Evolutionary conservation across 2,113 vertebrate genomes (phyloP).

Genomic region (Oenanthe melanoleuca): DNA sequence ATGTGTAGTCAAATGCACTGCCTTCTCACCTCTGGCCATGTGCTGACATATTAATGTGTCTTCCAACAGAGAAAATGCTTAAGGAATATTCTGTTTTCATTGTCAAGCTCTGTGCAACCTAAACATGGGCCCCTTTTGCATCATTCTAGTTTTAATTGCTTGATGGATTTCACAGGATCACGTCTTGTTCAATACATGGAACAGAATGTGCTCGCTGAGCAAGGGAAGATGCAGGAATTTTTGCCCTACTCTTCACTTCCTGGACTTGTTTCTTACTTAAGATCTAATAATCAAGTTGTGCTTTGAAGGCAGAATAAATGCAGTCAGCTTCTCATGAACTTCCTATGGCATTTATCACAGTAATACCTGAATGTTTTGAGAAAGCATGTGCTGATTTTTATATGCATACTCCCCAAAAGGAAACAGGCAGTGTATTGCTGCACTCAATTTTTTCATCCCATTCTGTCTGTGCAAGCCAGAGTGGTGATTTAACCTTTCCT

Average conservation of each 20-base stretch:
- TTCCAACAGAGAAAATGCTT: not conserved
- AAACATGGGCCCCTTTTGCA: not conserved
- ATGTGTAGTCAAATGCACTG: not conserved
- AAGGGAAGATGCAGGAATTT: not conserved
- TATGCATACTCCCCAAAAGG: not conserved
- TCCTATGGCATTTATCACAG: not conserved
- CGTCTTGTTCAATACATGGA: not conserved
- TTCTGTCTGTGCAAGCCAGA: not conserved
- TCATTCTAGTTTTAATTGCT: conserved; percentile 27
- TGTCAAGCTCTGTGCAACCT: not conserved
- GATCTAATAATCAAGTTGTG: not conserved
- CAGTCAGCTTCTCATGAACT: not conserved
- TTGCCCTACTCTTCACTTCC: not conserved
- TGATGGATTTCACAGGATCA: conserved; percentile 45
- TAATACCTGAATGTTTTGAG: not conserved
- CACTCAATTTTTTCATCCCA: not conserved
- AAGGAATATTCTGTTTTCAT: not conserved
- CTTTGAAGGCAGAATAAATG: not conserved
- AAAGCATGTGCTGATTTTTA: not conserved
- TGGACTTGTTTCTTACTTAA: not conserved
- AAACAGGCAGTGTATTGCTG: not conserved
- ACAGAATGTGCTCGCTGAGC: not conserved
- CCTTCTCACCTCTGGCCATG: not conserved
- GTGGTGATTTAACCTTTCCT: not conserved
- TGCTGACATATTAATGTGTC: not conserved